These are phyloP conservation scores for Cheilosia urbana DNA, from an alignment of 2,888 invertebrate species.

Conservation along the genomic window DNA sequence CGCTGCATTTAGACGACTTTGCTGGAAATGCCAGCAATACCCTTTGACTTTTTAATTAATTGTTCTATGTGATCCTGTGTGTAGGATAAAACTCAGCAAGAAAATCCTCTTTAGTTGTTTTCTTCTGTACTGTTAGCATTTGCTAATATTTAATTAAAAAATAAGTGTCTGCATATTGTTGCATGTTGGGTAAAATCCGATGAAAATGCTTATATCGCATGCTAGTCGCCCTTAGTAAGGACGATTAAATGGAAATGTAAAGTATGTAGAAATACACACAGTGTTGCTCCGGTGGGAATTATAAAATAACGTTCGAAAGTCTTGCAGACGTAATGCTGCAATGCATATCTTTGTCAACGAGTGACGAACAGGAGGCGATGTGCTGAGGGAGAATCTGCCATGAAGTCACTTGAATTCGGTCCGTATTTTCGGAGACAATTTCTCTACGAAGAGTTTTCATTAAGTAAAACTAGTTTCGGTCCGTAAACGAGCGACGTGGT, in stretches of 20 bases:
- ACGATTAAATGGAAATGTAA: not conserved
- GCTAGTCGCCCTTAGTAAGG: not conserved
- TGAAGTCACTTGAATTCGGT: too few relatives aligned
- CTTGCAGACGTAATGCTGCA: conserved; percentile 30
- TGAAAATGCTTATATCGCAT: not conserved
- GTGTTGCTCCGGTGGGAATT: conserved; percentile 14
- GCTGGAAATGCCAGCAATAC: conserved; percentile 17
- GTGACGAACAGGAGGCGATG: conserved; percentile 24
- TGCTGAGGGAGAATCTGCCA: not conserved
- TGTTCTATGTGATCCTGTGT: conserved; percentile 3
- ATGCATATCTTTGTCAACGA: conserved; percentile 52
- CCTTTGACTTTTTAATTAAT: conserved; percentile 59
- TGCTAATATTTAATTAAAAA: conserved; percentile 54
- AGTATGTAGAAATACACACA: not conserved
- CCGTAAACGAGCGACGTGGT: not conserved
- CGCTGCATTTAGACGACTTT: conserved; percentile 34
- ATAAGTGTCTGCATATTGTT: not conserved
- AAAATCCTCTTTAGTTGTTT: conserved; percentile 7
- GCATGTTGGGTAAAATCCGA: not conserved
- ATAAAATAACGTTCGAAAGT: conserved; percentile 27
- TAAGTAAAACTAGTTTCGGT: not conserved
- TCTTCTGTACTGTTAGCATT: conserved; percentile 36
- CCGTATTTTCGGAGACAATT: too few relatives aligned
- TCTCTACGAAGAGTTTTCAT: not conserved
- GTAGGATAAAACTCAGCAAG: not conserved